Base-by-base conservation (phyloP, 1,140 invertebrate genomes). In the Antheraea mylitta region DNA sequence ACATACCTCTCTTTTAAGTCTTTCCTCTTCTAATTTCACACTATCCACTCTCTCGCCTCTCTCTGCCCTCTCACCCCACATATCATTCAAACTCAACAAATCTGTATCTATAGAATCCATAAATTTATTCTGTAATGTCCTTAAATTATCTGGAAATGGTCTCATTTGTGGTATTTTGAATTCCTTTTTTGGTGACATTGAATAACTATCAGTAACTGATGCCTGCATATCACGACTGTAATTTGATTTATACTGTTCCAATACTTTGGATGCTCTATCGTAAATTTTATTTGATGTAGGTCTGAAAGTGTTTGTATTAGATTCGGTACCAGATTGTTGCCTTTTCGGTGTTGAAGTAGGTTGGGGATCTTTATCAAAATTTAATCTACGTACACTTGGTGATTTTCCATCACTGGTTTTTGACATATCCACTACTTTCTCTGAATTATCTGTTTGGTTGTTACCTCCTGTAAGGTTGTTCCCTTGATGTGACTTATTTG, bases 1-100 rank as follows among this genome's bases (percentile, higher is more conserved):
- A 42, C 63, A 10, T 79, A 96, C 95, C 91, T 95, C 93, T 93
- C 95, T 89, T 73, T 95, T 93, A n/a, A 96, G 90, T 83, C 95
- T 95, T 86, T 97, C 96, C 86, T 97, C 96, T 87, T 96, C 95
- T 9, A 96, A 89, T 83, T 94, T 95, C 37, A 94, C 93, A 70
- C 71, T 89, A n/a, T 90, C 86, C 5, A 71, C 73, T 70, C 82
- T 86, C 64, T 85, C 83, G 42, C 68, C 72, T 73, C 77, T 87
- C 22, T 91, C 89, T 59, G 78, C 83, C 69, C 86, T 93, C 58
- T 93, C 92, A 0, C 92, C 91, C 93, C 93, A 94, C 11, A 94
- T 75, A 36, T 94, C 93, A 78, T 92, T 93, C 53, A 94, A 84
- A 69, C 93, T 94, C 53, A 92, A 76, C 65, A 92, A 68, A 69